Conservation (phyloP, 2,113 vertebrate genomes). For the Prochilodus magdalenae region DNA sequence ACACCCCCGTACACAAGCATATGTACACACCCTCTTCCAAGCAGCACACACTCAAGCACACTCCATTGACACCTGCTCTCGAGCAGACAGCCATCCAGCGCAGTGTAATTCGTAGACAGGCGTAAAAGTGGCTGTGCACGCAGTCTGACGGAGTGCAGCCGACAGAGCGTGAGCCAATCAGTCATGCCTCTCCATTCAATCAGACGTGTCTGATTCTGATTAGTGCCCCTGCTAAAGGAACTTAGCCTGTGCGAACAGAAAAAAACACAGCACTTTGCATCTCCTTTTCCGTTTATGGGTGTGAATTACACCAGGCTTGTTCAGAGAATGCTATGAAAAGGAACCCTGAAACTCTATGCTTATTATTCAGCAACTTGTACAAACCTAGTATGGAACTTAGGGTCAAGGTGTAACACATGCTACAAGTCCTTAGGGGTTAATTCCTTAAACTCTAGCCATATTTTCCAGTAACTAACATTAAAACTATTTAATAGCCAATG, state of each 20-base stretch:
- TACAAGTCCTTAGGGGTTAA: too few relatives aligned
- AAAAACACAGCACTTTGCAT: constrained; percentile 54
- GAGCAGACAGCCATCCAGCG: constrained; percentile 46
- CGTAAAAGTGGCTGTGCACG: constrained; percentile 52
- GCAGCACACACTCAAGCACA: constrained; percentile 38
- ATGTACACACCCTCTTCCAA: not conserved
- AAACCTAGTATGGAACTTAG: too few relatives aligned
- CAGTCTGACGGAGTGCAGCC: constrained; percentile 46
- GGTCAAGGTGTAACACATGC: too few relatives aligned
- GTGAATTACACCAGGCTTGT: constrained; percentile 49
- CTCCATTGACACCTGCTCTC: constrained; percentile 56
- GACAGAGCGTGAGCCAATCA: constrained; percentile 60
- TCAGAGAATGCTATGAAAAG: constrained; percentile 4
- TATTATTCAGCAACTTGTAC: not conserved
- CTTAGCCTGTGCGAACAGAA: constrained; percentile 32
- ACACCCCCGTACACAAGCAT: not conserved
- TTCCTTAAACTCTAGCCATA: not conserved
- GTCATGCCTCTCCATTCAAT: constrained; percentile 61
- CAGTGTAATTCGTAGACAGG: constrained; percentile 55
- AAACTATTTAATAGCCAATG: too few relatives aligned
- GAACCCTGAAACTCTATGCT: not conserved
- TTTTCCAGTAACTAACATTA: not conserved
- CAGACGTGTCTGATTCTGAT: constrained; percentile 62
- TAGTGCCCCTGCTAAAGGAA: constrained; percentile 53
- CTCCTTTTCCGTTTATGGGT: constrained; percentile 49